These are phyloP conservation scores for Diaphora mendica DNA, from an alignment of 2,888 invertebrate genomes.

Conservation along the genomic window DNA sequence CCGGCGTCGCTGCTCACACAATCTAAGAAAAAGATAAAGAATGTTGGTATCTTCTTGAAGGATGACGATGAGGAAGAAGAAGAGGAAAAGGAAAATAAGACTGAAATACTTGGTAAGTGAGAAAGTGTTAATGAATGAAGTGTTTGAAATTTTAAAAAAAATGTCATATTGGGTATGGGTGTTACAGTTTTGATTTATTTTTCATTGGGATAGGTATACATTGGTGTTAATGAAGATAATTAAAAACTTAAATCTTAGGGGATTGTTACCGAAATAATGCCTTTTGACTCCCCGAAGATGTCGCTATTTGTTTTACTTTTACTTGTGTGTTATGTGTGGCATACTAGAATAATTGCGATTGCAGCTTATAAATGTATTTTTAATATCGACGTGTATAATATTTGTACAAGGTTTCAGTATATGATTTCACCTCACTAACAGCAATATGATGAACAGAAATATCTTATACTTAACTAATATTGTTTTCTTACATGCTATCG, in stretches of 20 bases:
- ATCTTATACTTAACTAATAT: constrained; percentile 66
- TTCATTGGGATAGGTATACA: neutral
- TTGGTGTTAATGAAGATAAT: neutral
- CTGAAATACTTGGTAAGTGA: constrained; percentile 89
- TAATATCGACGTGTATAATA: constrained; percentile 43
- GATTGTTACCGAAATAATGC: neutral
- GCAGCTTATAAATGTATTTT: constrained; percentile 16
- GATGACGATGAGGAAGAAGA: constrained; percentile 95
- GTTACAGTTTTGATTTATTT: neutral
- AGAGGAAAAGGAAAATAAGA: constrained; percentile 92
- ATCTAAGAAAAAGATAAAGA: constrained; percentile 97
- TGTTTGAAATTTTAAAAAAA: constrained; percentile 7
- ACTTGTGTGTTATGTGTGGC: constrained; percentile 10
- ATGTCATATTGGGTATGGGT: neutral
- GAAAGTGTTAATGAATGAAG: constrained; percentile 14
- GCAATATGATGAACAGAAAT: constrained; percentile 40
- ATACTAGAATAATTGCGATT: constrained; percentile 22
- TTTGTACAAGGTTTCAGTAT: constrained; percentile 49
- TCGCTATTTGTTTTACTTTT: neutral
- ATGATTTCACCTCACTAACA: constrained; percentile 48
- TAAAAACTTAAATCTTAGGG: neutral
- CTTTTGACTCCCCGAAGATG: neutral
- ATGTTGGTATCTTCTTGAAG: constrained; percentile 97
- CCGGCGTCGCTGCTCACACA: constrained; percentile 95
- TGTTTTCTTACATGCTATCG: constrained; percentile 82